A percentile compares a stretch with the other conserved stretches of the same genome.
Conservation (phyloP, 1,140 invertebrate genomes). For the Tetramorium alpestre region DNA sequence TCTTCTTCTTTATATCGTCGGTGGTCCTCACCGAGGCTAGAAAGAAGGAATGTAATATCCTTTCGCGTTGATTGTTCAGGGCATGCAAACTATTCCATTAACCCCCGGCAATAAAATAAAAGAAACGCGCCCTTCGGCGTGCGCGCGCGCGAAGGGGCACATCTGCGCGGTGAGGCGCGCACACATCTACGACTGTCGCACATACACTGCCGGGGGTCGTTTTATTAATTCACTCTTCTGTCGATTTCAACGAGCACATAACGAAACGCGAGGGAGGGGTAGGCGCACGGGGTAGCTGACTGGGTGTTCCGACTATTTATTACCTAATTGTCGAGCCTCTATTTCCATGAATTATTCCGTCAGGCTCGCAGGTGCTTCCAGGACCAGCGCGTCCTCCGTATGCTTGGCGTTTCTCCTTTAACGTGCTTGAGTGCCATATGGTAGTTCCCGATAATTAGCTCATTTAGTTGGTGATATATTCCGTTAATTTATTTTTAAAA, state of each 20-base stretch:
- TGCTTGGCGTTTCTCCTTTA: not conserved
- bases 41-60: conserved; percentile 69
- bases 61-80: conserved; percentile 63
- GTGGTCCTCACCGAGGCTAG: conserved; percentile 18
- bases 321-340: conserved; percentile 72
- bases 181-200: conserved; percentile 14
- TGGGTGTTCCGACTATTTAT: conserved; percentile 74
- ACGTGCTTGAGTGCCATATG: not conserved
- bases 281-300: conserved; percentile 22
- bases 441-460: not conserved
- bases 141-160: conserved; percentile 67
- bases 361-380: conserved; percentile 67
- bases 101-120: conserved; percentile 79
- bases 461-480: not conserved
- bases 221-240: conserved; percentile 80
- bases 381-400: not conserved
- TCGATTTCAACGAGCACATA: conserved; percentile 63
- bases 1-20: not conserved
- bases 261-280: conserved; percentile 36
- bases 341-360: conserved; percentile 70
- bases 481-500: not conserved
- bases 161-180: conserved; percentile 74
- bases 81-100: conserved; percentile 80
- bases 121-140: conserved; percentile 67
- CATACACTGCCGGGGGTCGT: conserved; percentile 73